These are phyloP conservation scores for Hypocryptadius cinnamomeus DNA, from an alignment of 2,113 vertebrate genomes.

Conservation along the genomic window DNA sequence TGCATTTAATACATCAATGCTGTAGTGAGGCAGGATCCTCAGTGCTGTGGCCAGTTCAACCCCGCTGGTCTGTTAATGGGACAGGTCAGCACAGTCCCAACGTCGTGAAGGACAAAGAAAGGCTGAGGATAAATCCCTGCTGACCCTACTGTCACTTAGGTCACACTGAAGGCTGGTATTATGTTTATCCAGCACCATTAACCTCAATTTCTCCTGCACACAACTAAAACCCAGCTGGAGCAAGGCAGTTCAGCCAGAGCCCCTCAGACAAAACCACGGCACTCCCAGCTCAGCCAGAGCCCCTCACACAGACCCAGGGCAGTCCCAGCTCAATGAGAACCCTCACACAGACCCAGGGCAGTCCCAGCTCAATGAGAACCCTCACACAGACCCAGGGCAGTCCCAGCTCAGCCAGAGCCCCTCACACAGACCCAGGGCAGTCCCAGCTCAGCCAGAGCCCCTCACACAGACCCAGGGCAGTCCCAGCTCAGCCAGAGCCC, in stretches of 20 bases:
- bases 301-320: background rate
- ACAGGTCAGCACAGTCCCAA: background rate
- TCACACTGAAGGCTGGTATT: background rate
- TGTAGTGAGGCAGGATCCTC: background rate
- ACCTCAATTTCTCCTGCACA: background rate
- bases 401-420: too few relatives aligned
- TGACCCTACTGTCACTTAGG: background rate
- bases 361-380: too few relatives aligned
- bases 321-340: too few relatives aligned
- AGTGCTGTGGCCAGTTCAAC: background rate
- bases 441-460: too few relatives aligned
- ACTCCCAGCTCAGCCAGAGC: background rate
- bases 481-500: background rate
- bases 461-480: accelerated
- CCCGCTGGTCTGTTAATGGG: background rate
- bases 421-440: accelerated
- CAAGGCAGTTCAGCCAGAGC: background rate
- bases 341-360: accelerated
- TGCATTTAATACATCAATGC: background rate
- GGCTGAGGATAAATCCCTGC: background rate
- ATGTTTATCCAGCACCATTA: background rate
- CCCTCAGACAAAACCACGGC: background rate
- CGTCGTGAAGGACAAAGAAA: accelerated
- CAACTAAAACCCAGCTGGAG: background rate
- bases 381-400: accelerated